Conservation (phyloP, 1,140 invertebrate species). For the Spodoptera frugiperda region DNA sequence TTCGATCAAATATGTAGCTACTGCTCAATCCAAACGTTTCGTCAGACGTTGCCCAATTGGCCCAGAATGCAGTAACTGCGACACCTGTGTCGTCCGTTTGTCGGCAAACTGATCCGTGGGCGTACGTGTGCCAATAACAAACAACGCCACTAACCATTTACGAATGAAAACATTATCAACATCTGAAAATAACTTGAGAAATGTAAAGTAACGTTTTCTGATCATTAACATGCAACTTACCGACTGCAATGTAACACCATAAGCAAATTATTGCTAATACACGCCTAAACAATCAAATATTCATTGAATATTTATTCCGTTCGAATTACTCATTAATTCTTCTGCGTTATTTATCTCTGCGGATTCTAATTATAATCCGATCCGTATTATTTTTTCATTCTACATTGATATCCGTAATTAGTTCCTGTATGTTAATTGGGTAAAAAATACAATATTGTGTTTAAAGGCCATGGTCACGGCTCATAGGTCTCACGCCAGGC, state of each 20-base stretch:
- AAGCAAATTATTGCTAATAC: neutral
- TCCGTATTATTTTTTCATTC: conserved; percentile 17
- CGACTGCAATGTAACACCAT: neutral
- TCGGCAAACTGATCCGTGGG: conserved; percentile 32
- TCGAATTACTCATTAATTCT: conserved; percentile 13
- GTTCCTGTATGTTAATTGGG: conserved; percentile 62
- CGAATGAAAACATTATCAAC: neutral
- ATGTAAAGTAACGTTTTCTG: too few relatives aligned
- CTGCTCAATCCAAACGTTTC: conserved; percentile 52
- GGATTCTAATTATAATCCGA: conserved; percentile 33
- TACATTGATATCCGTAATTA: conserved; percentile 51
- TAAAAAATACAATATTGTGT: conserved; percentile 64
- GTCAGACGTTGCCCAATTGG: conserved; percentile 70
- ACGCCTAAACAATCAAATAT: conserved; percentile 12
- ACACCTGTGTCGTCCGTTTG: conserved; percentile 50
- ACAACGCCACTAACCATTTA: conserved; percentile 4
- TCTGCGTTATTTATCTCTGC: conserved; percentile 32
- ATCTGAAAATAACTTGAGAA: neutral
- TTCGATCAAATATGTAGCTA: conserved; percentile 41
- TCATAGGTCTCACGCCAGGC: conserved; percentile 58
- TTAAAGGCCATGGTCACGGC: conserved; percentile 61
- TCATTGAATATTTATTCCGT: conserved; percentile 20
- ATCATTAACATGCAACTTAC: neutral
- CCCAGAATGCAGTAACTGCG: conserved; percentile 67
- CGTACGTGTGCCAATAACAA: conserved; percentile 29